Base-by-base conservation (phyloP, 2,113 vertebrate genomes). In the Chlamydotis undulata region DNA sequence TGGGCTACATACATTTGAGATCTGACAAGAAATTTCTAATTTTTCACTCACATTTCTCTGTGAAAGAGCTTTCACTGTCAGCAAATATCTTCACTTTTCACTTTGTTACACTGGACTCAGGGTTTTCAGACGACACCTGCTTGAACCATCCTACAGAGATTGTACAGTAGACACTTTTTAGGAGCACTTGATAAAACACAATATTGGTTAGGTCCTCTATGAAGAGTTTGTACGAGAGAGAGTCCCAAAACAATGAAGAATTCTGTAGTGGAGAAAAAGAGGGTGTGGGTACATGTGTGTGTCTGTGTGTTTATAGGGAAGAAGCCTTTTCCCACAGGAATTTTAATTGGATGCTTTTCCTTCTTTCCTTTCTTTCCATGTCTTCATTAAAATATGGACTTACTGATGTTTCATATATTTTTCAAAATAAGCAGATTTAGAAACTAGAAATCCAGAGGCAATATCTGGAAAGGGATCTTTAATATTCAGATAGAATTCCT, bases 331-430 rank as follows among this genome's bases (percentile, higher is more conserved):
- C 57, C 29, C 18, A 25, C 55, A 9, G 53, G 25, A 55, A 77
- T 95, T 97, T 93, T 92, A 96, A 91, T 35, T 83, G 29, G 18
- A 63, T 73, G 14, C 1, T 89, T 90, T 89, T 94, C 18, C 11
- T 70, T 14, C 35, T 83, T n/a, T 9, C n/a, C 80, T 23, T 68
- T 64, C n/a, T 83, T 21, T 68, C 33, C 14, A 43, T 80, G 15
- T 65, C 52, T 69, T 64, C 39, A 14, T 86, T 91, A 70, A 87
- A 92, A 90, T 79, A 92, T 23, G 13, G 8, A 37, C 31, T 84
- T 61, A 29, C 31, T 43, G 57, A n/a, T 81, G 11, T 90, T 47
- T 76, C 70, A 39, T 59, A 23, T 19, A 57, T 77, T 90, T 94
- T 52, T 81, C 76, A 33, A 91, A 92, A 78, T 19, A 47, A 90